Evolutionary conservation across 2,888 invertebrate species (phyloP), one percentile per base, ranked within the genome.

Genomic region (Eupithecia pulchellata): DNA sequence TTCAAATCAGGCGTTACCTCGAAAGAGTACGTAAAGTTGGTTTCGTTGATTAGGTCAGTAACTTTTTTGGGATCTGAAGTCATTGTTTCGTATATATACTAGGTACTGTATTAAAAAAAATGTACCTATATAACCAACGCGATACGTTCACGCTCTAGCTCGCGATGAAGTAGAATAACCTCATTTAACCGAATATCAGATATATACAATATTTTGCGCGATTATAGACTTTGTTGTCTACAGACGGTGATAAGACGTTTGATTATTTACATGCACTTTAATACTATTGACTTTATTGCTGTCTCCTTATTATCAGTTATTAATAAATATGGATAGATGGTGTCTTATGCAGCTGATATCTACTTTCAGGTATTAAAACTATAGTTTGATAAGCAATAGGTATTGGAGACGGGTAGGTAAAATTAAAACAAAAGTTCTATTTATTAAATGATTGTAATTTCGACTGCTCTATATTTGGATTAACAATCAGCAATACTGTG

Each of bases 1-100:
- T 75, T 66, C 64, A 91, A 72, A 74, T 87, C 87, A 39, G 93
- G 91, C 9, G 91, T 92, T 13, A 93, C 86, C 86, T 94, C 94
- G 64, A 89, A 86, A 1, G 94, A 94, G 75, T 84, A 93, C 6
- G 87, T 82, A 47, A 89, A 82, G 14, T 81, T 72, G 27, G 77
- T 75, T 17, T 77, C 73, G 70, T 83, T 84, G 25, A 93, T 81
- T 63, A 92, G 73, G 36, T 91, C 88, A 0, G 83, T 87, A 52
- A 92, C 76, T 84, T 88, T 91, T 42, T 68, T 76, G 39, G 76
- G 73, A 42, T 69, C 61, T 11, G 73, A 62, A 61, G 72, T 61
- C 73, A 72, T 75, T 62, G 9, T 64, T 27, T 27, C 29, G 57
- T 17, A 17, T 29, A 1, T 29, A 57, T 20, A 17, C n/a, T n/a